Evolutionary conservation across 2,113 vertebrate species (phyloP), one percentile per base, ranked within the genome.

Genomic region (Apteryx owenii): DNA sequence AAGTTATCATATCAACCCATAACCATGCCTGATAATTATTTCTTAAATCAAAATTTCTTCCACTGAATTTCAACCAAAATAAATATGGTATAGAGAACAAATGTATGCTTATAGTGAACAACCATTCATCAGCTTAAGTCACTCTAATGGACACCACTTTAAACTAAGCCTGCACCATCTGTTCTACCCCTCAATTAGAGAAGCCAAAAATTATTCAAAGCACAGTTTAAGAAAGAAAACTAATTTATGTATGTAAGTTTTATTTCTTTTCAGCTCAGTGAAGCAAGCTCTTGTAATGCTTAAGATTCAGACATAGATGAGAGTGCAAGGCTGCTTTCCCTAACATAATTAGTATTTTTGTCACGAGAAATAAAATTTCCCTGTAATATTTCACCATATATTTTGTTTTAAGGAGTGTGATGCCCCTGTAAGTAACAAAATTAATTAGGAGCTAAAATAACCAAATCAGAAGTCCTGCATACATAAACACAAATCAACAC

Each of bases 141-240:
- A 92, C 88, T 90, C 84, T 96, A 97, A 97, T 97, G 76, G 95
- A 89, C 88, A 84, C 85, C 89, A 95, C 93, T 97, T 97, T 76
- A 94, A 96, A 97, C 93, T 96, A 97, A 97, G 96, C 88, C 95
- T 78, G 85, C 68, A 78, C 96, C 97, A 97, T 97, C 97, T 97
- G 96, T 89, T 97, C 93, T 85, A 97, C 84, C 95, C 92, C 69
- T 91, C 94, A 96, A 93, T 96, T 97, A 97, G 82, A 53, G 17
- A 81, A 88, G 48, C 51, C 12, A 91, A 93, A 95, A 77, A 33
- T 53, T 31, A 76, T 85, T 93, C 94, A 28, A 75, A 42, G 54
- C 53, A 64, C 58, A 75, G 79, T 93, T 90, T 68, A 93, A 94
- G 64, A 88, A 94, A 92, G 50, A 9, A 79, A 92, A 61, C 60